These are phyloP conservation scores for Leptinotarsa haldemani DNA, from an alignment of 2,888 invertebrate genomes.

Conservation along the genomic window DNA sequence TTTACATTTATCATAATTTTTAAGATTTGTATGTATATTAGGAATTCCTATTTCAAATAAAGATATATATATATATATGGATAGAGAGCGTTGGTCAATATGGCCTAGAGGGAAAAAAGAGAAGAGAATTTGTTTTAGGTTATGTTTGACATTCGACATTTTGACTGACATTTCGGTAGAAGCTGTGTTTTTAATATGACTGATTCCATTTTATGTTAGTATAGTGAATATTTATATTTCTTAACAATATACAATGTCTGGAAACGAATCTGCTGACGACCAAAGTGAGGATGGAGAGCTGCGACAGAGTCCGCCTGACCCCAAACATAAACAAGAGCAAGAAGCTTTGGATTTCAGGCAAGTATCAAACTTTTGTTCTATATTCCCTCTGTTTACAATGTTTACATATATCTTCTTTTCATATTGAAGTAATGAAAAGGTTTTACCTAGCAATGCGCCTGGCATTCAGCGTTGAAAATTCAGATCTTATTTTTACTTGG, in stretches of 20 bases:
- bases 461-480: too few relatives aligned
- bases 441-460: too few relatives aligned
- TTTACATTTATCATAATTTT: too few relatives aligned
- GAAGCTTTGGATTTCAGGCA: slow-evolving; percentile 62
- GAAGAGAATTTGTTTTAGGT: neutral
- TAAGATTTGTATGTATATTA: too few relatives aligned
- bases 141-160: neutral
- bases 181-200: neutral
- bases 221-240: neutral
- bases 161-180: neutral
- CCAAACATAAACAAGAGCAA: slow-evolving; percentile 48
- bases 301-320: slow-evolving; percentile 75
- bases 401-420: slow-evolving; percentile 32
- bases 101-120: too few relatives aligned
- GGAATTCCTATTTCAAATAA: too few relatives aligned
- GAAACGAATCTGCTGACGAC: slow-evolving; percentile 71
- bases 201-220: neutral
- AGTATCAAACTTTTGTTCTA: slow-evolving; percentile 36
- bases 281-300: slow-evolving; percentile 90
- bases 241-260: slow-evolving; percentile 56
- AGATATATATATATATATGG: too few relatives aligned
- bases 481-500: too few relatives aligned
- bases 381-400: neutral
- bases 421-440: too few relatives aligned
- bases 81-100: too few relatives aligned